Evolutionary conservation across 2,113 vertebrate genomes (phyloP), one percentile per base, ranked within the genome.

Genomic region (Hippolais icterina): DNA sequence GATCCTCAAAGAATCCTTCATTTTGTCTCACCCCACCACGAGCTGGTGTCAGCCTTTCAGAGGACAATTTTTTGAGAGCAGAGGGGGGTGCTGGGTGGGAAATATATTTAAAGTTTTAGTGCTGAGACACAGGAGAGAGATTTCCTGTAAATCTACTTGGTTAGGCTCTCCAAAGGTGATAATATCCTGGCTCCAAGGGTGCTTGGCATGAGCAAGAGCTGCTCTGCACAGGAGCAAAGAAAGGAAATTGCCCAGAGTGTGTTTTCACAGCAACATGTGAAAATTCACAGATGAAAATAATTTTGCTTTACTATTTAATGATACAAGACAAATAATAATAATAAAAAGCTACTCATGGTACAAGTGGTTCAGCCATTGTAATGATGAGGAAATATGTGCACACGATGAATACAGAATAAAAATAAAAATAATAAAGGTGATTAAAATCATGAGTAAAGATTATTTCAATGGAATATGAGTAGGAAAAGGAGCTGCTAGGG

Each of bases 21-120:
- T 63, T 29, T 39, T 44, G 3, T 8, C 5, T 5, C 4, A 35
- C 31, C 8, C 11, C 9, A 11, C 24, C 21, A 28, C 0, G 0
- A 46, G 31, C 4, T 76, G 31, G 10, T 82, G 20, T n/a, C 25
- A 42, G n/a, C 61, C 19, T 46, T 93, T 93, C 17, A 27, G 41
- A 77, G 27, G 33, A 49, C 11, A 77, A 5, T 29, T 31, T 44
- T 70, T 16, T 5, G 2, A 35, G 27, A 47, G 33, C 2, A 4
- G 21, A 21, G 21, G n/a, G 14, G 10, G 12, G 2, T 6, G 4
- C 2, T 9, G 4, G 4, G 24, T 27, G 59, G 25, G 7, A 19
- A 60, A 52, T 69, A 39, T 14, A 15, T 65, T 80, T 39, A 39
- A 46, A 39, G 23, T 78, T 53, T 69, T 78, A 44, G 6, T 77